Conservation (phyloP, 2,888 invertebrate genomes). For the Glyphotaelius pellucidus region DNA sequence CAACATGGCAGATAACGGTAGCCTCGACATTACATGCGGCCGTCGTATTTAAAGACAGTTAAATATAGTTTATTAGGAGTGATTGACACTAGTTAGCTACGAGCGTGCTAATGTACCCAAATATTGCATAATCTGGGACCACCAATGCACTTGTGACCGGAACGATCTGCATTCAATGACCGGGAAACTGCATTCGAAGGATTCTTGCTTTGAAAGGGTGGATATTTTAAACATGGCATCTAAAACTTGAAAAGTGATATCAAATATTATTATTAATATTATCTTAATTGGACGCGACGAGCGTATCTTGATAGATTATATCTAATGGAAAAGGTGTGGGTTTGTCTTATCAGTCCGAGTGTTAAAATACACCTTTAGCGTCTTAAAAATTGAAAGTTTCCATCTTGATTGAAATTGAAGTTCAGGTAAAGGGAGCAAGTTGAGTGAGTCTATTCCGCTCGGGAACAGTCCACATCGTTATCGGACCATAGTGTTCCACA, state of each 20-base stretch:
- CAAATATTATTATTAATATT: no score
- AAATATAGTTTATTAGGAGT: background rate
- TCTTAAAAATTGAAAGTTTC: background rate
- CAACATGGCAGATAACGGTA: background rate
- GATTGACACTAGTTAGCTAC: background rate
- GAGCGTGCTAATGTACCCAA: background rate
- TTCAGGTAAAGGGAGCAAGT: background rate
- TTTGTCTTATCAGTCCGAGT: background rate
- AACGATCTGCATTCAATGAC: background rate
- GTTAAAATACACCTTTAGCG: background rate
- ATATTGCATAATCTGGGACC: background rate
- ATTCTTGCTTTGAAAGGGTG: no score
- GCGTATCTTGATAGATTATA: no score
- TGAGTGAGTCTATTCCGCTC: background rate
- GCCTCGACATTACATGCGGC: background rate
- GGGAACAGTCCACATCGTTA: background rate
- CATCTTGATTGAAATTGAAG: background rate
- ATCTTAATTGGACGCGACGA: background rate
- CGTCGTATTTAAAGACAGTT: constrained; percentile 7
- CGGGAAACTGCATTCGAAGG: no score
- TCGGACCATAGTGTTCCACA: background rate
- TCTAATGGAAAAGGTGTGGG: no score
- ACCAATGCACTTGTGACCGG: no score
- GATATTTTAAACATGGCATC: no score
- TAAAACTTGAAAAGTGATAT: no score